A percentile compares a stretch with the other conserved stretches of the same genome.
Conservation (phyloP, 2,888 invertebrate genomes). For the Eupithecia vulgata region DNA sequence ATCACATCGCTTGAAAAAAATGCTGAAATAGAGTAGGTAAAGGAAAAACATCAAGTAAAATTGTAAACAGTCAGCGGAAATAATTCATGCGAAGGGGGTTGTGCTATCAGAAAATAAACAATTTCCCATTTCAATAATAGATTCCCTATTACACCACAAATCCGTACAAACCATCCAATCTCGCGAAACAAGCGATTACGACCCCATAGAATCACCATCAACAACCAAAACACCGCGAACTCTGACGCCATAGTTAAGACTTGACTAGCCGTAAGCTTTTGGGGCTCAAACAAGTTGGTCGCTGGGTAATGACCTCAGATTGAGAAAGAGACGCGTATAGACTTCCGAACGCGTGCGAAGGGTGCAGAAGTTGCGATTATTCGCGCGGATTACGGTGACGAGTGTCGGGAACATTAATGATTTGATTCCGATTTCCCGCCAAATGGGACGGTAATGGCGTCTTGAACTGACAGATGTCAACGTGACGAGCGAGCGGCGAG, state of each 20-base stretch:
- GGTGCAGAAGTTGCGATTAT: slow-evolving; percentile 53
- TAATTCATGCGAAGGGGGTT: slow-evolving; percentile 4
- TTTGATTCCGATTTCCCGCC: slow-evolving; percentile 57
- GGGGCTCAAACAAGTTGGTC: slow-evolving; percentile 34
- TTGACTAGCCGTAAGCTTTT: slow-evolving; percentile 9
- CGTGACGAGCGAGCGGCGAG: slow-evolving; percentile 43
- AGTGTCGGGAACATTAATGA: slow-evolving; percentile 62
- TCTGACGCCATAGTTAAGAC: slow-evolving; percentile 14
- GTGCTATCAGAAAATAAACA: slow-evolving; percentile 40
- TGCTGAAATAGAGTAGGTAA: not conserved
- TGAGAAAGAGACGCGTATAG: slow-evolving; percentile 59
- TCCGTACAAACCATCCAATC: slow-evolving; percentile 41
- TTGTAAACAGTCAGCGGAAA: not conserved
- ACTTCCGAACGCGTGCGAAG: slow-evolving; percentile 36
- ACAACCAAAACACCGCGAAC: slow-evolving; percentile 31
- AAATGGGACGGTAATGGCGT: slow-evolving; percentile 65
- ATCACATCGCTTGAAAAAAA: not conserved
- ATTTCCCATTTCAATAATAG: slow-evolving; percentile 47
- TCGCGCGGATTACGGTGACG: slow-evolving; percentile 64
- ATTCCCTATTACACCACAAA: slow-evolving; percentile 49
- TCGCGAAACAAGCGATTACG: slow-evolving; percentile 43
- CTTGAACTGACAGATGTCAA: slow-evolving; percentile 76
- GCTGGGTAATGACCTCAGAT: slow-evolving; percentile 60
- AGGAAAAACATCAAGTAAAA: not conserved
- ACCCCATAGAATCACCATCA: slow-evolving; percentile 36